Base-by-base conservation (phyloP, 2,888 invertebrate genomes). In the Boloria euphrosyne region DNA sequence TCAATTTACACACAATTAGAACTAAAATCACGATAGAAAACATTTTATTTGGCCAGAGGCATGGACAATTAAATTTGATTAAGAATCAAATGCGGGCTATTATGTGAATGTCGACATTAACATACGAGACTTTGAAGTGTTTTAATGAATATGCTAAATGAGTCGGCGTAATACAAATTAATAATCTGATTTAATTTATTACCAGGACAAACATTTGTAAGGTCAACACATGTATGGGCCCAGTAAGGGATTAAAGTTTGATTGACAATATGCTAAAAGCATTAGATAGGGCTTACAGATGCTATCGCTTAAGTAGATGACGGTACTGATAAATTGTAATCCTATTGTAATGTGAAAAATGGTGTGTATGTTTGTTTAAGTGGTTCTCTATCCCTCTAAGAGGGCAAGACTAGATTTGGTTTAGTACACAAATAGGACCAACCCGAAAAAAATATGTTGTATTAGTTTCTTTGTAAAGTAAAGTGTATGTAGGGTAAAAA, bases 101-200 rank as follows among this genome's bases (percentile, higher is more conserved):
- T 71, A 72, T 59, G 68, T 69, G 70, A 75, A 76, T 74, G 73
- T 74, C 71, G 74, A 72, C 73, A 71, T 71, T 76, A 71, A 73
- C 69, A 69, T 68, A 70, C 65, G 55, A 16, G 53, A 57, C 51
- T 66, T 70, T 68, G 58, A 60, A 65, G 53, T 71, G 64, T 66
- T 65, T 62, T 64, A 68, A 71, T 66, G 22, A 61, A 68, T 72
- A 50, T 70, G 69, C 49, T 65, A 70, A 67, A 65, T 57, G 16
- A 16, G 44, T 55, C 38, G 6, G 14, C 16, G 13, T 53, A 52
- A 31, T 27, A 27, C 10, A 52, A 31, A 27, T 10, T 52, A 27
- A n/a, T 38, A 10, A 38, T 38, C 10, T 38, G 31, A 38, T 38
- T 10, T 38, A 38, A 38, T 38, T 38, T 38, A 38, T 38, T 7